A percentile compares a stretch with the other conserved stretches of the same genome.
phyloP scores from a whole-genome alignment of 2,797 vertebrate genomes.

The Rhinoraja longicauda region DNA sequence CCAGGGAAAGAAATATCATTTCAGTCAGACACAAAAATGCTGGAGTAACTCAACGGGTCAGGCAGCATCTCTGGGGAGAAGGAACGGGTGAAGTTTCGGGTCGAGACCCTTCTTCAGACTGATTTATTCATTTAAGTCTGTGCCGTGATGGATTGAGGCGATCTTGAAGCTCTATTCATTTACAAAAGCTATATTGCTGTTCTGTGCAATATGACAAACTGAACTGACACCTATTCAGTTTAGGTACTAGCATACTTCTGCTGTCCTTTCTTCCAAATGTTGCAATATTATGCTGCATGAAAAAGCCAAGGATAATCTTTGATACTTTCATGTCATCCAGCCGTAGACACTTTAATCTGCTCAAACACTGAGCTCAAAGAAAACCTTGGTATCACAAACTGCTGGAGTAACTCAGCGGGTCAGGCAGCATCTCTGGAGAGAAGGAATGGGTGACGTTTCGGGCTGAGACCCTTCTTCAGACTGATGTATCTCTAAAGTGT shows the following conservation, averaged over 20 bases:
- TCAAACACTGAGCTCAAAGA: neutral
- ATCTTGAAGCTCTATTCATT: neutral
- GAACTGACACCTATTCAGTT: neutral
- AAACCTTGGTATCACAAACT: neutral
- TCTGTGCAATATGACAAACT: neutral
- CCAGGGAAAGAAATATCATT: neutral
- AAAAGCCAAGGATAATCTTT: neutral
- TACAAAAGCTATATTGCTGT: neutral
- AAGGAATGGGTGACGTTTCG: no score
- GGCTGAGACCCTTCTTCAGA: no score
- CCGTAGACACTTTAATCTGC: neutral
- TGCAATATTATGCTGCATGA: neutral
- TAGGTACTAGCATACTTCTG: neutral
- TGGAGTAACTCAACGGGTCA: no score
- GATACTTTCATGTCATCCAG: no score
- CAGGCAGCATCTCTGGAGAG: no score
- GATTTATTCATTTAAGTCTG: neutral
- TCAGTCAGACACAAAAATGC: neutral
- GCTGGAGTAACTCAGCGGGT: no score
- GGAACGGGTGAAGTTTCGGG: no score
- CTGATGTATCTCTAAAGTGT: no score
- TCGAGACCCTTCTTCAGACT: no score
- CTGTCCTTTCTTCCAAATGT: neutral
- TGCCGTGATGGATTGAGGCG: neutral
- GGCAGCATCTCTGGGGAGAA: no score